Conservation (phyloP, 2,888 invertebrate genomes). For the Synergus itoensis region DNA sequence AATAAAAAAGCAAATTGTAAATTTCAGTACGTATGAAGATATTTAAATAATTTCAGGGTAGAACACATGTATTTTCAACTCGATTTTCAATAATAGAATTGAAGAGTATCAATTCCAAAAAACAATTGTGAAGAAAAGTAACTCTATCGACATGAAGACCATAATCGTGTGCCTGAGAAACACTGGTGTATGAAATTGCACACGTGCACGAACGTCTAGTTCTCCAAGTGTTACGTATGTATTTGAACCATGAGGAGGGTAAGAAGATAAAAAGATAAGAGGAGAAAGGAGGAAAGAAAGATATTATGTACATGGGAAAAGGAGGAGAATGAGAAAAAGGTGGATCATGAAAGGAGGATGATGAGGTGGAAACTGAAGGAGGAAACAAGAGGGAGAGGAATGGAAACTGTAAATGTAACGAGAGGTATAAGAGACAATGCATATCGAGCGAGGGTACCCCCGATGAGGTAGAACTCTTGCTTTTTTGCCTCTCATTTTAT, state of each 20-base stretch:
- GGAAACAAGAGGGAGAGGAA: conserved; percentile 45
- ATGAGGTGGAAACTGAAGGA: conserved; percentile 43
- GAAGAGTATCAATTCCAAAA: conserved; percentile 4
- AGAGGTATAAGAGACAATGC: conserved; percentile 59
- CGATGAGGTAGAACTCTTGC: conserved; percentile 35
- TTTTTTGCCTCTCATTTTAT: conserved; percentile 39
- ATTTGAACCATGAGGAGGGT: conserved; percentile 40
- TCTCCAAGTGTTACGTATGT: neutral
- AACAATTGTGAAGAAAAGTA: conserved; percentile 5
- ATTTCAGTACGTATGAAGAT: conserved; percentile 5
- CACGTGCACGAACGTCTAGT: conserved; percentile 17
- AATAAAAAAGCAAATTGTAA: conserved; percentile 3
- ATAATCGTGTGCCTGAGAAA: conserved; percentile 21
- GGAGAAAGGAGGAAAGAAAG: conserved; percentile 31
- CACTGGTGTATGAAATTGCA: conserved; percentile 27
- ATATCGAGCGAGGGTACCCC: conserved; percentile 57
- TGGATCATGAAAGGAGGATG: conserved; percentile 44
- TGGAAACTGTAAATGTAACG: conserved; percentile 51
- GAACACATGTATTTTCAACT: too few relatives aligned
- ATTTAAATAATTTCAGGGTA: too few relatives aligned
- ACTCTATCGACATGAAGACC: conserved; percentile 13
- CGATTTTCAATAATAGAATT: too few relatives aligned
- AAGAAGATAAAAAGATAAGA: conserved; percentile 33
- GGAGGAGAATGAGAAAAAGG: conserved; percentile 23
- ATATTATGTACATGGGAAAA: conserved; percentile 19